These are phyloP conservation scores for Orthonevra nobilis DNA, from an alignment of 2,888 invertebrate genomes.

Conservation along the genomic window DNA sequence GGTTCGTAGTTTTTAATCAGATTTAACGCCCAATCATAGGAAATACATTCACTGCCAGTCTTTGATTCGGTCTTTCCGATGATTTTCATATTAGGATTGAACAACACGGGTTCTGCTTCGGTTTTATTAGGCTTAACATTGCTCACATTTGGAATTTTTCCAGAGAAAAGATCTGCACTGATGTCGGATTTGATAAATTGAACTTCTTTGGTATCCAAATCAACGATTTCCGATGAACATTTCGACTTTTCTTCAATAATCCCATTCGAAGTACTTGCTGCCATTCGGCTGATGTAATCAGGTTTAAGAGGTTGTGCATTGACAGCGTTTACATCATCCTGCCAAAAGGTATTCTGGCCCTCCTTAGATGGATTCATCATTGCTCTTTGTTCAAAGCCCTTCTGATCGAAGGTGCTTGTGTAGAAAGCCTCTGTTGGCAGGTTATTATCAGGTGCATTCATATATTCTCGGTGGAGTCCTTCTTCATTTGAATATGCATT, in stretches of 20 bases:
- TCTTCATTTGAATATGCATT: not conserved
- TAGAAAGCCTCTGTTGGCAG: conserved; percentile 1
- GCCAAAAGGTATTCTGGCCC: conserved; percentile 13
- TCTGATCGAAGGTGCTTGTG: not conserved
- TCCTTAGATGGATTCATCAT: not conserved
- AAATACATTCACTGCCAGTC: conserved; percentile 86
- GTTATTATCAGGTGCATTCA: not conserved
- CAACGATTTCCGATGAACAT: conserved; percentile 78
- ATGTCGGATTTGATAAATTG: conserved; percentile 78
- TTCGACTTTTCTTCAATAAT: conserved; percentile 71
- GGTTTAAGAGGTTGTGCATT: conserved; percentile 72
- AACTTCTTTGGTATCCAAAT: conserved; percentile 80
- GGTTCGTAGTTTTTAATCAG: conserved; percentile 91
- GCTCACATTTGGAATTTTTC: conserved; percentile 36
- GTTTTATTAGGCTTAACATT: conserved; percentile 72
- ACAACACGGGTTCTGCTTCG: conserved; percentile 80
- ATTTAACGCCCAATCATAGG: conserved; percentile 94
- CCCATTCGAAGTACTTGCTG: conserved; percentile 72
- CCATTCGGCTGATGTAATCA: conserved; percentile 75
- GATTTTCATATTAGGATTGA: not conserved
- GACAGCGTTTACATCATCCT: conserved; percentile 21
- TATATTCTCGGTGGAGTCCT: conserved; percentile 1
- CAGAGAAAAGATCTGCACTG: conserved; percentile 68
- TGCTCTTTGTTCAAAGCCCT: conserved; percentile 4
- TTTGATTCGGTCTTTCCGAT: conserved; percentile 29